These are phyloP conservation scores for Zaprionus taronus DNA, from an alignment of 1,140 invertebrate genomes.

Conservation along the genomic window DNA sequence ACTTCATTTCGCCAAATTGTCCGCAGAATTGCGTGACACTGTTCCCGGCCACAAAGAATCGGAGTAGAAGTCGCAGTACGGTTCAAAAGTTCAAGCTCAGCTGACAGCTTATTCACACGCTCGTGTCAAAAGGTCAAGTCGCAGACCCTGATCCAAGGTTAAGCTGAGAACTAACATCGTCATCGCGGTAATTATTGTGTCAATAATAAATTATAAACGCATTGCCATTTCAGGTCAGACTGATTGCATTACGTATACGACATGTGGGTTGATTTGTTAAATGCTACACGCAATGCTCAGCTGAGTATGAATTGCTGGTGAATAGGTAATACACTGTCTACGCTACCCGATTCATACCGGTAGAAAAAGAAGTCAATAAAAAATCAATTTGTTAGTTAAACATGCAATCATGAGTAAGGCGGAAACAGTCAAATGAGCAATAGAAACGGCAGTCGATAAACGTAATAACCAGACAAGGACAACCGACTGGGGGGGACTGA, in stretches of 20 bases:
- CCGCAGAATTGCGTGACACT: slow-evolving; percentile 47
- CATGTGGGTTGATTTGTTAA: background rate
- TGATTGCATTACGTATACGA: slow-evolving; percentile 19
- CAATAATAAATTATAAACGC: slow-evolving; percentile 56
- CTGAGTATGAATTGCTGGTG: slow-evolving; percentile 1
- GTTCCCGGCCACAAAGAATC: background rate
- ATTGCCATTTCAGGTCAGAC: background rate
- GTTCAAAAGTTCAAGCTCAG: slow-evolving; percentile 25
- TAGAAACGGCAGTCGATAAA: background rate
- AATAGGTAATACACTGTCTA: background rate
- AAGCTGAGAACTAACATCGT: background rate
- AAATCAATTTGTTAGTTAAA: slow-evolving; percentile 22
- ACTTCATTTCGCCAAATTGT: slow-evolving; percentile 34
- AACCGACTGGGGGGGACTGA: background rate
- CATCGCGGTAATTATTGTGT: slow-evolving; percentile 39
- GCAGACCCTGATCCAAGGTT: slow-evolving; percentile 29
- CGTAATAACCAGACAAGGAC: background rate
- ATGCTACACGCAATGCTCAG: slow-evolving; percentile 19
- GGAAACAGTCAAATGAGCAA: background rate
- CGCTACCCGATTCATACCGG: background rate
- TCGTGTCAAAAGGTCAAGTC: slow-evolving; percentile 23
- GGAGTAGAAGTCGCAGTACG: background rate
- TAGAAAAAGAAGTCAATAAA: slow-evolving; percentile 11
- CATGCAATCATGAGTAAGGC: background rate
- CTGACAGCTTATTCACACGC: slow-evolving; percentile 22